Percentiles rank a stretch among this genome's conserved stretches.
These are phyloP conservation scores for Rhinogobio ventralis DNA, from an alignment of 2,797 vertebrate species.

Conservation along the genomic window DNA sequence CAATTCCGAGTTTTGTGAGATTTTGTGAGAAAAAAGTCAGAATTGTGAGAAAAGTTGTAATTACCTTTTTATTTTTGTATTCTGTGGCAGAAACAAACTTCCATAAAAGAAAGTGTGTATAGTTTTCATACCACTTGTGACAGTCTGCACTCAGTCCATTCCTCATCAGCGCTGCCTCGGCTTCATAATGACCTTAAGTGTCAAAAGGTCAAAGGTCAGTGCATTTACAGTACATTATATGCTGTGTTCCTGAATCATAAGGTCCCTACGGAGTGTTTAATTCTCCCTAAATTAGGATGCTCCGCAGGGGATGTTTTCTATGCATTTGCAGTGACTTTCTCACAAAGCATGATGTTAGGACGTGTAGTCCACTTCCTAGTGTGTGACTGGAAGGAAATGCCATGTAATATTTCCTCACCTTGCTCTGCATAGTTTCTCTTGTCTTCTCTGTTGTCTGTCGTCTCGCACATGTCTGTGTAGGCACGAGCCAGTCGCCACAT, in stretches of 20 bases:
- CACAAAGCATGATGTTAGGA: neutral
- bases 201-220: constrained; percentile 27
- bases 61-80: neutral
- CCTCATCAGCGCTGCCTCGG: constrained; percentile 82
- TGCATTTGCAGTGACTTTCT: neutral
- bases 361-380: neutral
- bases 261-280: neutral
- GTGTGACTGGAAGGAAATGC: too few relatives aligned
- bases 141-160: constrained; percentile 82
- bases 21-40: too few relatives aligned
- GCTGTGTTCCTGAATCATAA: neutral
- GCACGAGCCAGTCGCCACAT: constrained; percentile 92
- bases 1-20: neutral
- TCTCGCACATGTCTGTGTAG: constrained; percentile 86
- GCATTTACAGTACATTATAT: constrained; percentile 11
- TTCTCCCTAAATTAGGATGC: neutral
- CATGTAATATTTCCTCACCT: constrained; percentile 65
- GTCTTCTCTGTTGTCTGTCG: constrained; percentile 76
- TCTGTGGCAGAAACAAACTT: neutral
- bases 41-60: neutral
- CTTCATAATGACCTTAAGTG: constrained; percentile 83
- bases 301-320: neutral
- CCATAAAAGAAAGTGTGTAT: neutral
- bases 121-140: constrained; percentile 87
- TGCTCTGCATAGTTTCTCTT: constrained; percentile 80